Base-by-base conservation (phyloP, 2,888 invertebrate species). In the Blomia tropicalis region DNA sequence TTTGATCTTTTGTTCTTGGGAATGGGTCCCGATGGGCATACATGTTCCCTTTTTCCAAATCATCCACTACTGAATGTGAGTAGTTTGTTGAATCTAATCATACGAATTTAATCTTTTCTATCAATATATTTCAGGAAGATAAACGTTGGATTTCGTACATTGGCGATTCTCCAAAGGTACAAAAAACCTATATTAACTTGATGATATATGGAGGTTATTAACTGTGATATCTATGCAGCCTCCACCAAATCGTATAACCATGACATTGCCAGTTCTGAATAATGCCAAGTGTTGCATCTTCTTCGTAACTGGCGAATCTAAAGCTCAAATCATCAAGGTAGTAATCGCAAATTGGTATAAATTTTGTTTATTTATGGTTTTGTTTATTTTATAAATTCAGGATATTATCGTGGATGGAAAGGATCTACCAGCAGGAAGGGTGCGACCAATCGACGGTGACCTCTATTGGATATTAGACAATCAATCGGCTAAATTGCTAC, bases 1-100 rank as follows among this genome's bases (percentile, higher is more conserved):
- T 91, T 95, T 73, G 92, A 98, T 75, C 73, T 95, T 56, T 76
- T 96, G 0, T 77, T 99, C 11, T 77, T 99, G 25, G 98, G 98
- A 17, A 85, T 96, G 82, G 98, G 98, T 0, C 95, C 93, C 0
- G 98, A 98, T 72, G 96, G 96, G 0, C 98, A 98, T 74, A 96
- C 95, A 0, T 93, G 93, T 72, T 96, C 96, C 0, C 75, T 98
- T 19, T 98, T 98, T 75, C 96, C 98, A 0, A 82, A 79, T n/a
- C 77, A 78, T 67, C 68, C 70, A 5, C 69, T 76, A 2, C 68
- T 78, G 5, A 66, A 68, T 79, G 54, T 68, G 59, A 43, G 44
- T 58, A 22, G 17, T 1, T 5, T 19, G 4, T 31, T 29, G 43
- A 60, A 23, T 5, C 25, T 17, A 19, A 11, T 2, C n/a, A 53